Evolutionary conservation across 2,888 invertebrate species (phyloP).

Genomic region (Drosophila kambysellisi): DNA sequence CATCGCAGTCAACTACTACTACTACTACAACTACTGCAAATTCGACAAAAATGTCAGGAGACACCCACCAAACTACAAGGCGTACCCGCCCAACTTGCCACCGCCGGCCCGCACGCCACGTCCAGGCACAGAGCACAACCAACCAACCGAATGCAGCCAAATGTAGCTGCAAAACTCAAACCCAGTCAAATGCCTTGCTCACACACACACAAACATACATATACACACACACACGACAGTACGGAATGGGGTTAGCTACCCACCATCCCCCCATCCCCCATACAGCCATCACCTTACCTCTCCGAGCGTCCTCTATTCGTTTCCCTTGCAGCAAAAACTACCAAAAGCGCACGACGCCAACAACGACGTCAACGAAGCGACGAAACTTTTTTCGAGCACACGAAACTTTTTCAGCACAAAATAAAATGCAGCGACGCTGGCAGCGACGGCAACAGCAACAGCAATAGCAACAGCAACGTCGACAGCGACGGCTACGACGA

Average conservation of each 20-base stretch:
- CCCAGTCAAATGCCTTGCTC: slow-evolving; percentile 63
- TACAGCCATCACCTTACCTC: slow-evolving; percentile 5
- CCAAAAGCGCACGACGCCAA: slow-evolving; percentile 68
- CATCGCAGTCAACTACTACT: slow-evolving; percentile 39
- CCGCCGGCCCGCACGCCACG: slow-evolving; percentile 8
- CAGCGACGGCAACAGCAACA: slow-evolving; percentile 34
- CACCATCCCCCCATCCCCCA: not conserved
- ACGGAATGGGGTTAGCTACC: slow-evolving; percentile 44
- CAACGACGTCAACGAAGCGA: slow-evolving; percentile 79
- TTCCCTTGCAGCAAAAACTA: slow-evolving; percentile 71
- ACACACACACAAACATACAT: slow-evolving; percentile 38
- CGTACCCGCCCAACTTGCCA: slow-evolving; percentile 18
- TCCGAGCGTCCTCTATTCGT: slow-evolving; percentile 42
- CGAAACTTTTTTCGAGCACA: slow-evolving; percentile 85
- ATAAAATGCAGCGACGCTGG: slow-evolving; percentile 74
- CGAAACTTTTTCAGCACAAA: slow-evolving; percentile 85
- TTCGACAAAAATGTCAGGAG: slow-evolving; percentile 83
- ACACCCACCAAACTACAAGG: slow-evolving; percentile 79
- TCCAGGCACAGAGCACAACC: slow-evolving; percentile 46
- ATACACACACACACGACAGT: slow-evolving; percentile 18
- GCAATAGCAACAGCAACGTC: slow-evolving; percentile 42
- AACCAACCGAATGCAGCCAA: slow-evolving; percentile 79
- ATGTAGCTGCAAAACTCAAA: slow-evolving; percentile 80
- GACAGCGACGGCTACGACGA: slow-evolving; percentile 38
- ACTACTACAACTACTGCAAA: slow-evolving; percentile 61